phyloP scores from a whole-genome alignment of 2,888 invertebrate species.

The Protodeltote pygarga region DNA sequence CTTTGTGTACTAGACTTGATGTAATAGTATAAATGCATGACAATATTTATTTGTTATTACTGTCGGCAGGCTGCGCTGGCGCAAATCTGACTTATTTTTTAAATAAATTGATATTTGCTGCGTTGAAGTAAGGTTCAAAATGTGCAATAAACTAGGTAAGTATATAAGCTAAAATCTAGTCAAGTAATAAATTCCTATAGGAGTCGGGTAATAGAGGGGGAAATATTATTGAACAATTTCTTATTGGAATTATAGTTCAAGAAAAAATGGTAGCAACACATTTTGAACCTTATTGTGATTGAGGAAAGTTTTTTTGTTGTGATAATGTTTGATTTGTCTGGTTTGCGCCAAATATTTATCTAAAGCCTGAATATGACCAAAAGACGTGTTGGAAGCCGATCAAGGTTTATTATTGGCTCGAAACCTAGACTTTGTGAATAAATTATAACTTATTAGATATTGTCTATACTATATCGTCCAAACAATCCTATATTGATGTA shows the following conservation, averaged over 20 bases:
- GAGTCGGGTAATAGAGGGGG: too few species aligned
- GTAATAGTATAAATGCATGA: too few species aligned
- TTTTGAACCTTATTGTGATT: not conserved
- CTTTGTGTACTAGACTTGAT: conserved; percentile 9
- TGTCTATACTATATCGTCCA: conserved; percentile 23
- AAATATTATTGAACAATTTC: too few species aligned
- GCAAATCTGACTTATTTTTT: not conserved
- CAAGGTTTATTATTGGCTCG: conserved; percentile 1
- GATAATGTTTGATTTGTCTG: not conserved
- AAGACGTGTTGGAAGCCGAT: conserved; percentile 8
- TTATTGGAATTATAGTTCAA: too few species aligned
- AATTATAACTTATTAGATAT: conserved; percentile 6
- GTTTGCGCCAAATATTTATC: not conserved
- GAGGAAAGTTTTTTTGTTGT: not conserved
- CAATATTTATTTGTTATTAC: not conserved
- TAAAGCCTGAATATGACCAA: conserved; percentile 3
- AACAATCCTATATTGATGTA: conserved; percentile 12
- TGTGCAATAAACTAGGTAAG: not conserved
- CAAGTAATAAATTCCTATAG: too few species aligned
- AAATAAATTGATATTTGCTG: not conserved
- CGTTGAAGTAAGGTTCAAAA: not conserved
- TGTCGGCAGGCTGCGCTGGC: not conserved
- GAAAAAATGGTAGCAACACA: not conserved
- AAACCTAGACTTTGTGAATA: conserved; percentile 6
- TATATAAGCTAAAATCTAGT: too few species aligned